Evolutionary conservation across 1,140 invertebrate species (phyloP).

Genomic region (Drosophila baimaii): DNA sequence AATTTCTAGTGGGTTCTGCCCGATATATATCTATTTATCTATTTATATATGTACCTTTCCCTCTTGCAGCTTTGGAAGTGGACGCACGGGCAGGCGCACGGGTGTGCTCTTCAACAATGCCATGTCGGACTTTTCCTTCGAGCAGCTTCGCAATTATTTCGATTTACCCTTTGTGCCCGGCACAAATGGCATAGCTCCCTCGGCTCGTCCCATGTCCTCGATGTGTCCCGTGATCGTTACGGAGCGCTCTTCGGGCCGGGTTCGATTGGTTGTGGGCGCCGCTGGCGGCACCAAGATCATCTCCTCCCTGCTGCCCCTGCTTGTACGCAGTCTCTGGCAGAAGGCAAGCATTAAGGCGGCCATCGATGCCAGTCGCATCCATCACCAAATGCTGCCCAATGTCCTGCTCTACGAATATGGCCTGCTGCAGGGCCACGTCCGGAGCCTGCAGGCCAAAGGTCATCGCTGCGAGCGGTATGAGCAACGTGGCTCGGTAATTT

Average conservation of each 20-base stretch:
- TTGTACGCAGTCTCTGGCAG: conserved; percentile 90
- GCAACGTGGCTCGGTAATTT: conserved; percentile 89
- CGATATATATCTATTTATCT: no score
- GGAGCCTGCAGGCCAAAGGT: conserved; percentile 88
- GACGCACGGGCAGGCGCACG: conserved; percentile 86
- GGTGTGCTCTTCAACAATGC: conserved; percentile 97
- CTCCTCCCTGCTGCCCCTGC: conserved; percentile 90
- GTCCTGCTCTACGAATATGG: conserved; percentile 89
- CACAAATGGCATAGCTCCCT: conserved; percentile 91
- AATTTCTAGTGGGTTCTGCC: conserved; percentile 92
- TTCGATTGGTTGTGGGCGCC: conserved; percentile 93
- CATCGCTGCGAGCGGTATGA: conserved; percentile 88
- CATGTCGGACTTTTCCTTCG: conserved; percentile 97
- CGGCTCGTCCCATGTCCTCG: conserved; percentile 95
- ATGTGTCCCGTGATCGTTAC: conserved; percentile 95
- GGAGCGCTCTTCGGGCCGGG: conserved; percentile 88
- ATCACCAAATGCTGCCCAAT: conserved; percentile 97
- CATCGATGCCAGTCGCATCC: conserved; percentile 92
- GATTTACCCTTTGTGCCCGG: conserved; percentile 89
- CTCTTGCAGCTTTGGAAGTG: conserved; percentile 71
- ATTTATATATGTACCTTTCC: background rate
- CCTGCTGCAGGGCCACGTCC: conserved; percentile 87
- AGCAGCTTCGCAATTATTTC: conserved; percentile 91
- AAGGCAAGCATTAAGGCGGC: conserved; percentile 90
- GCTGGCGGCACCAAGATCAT: conserved; percentile 98